These are phyloP conservation scores for Anthopleura xanthogrammica DNA, from an alignment of 92 coral and sea anemone genomes.

Conservation along the genomic window DNA sequence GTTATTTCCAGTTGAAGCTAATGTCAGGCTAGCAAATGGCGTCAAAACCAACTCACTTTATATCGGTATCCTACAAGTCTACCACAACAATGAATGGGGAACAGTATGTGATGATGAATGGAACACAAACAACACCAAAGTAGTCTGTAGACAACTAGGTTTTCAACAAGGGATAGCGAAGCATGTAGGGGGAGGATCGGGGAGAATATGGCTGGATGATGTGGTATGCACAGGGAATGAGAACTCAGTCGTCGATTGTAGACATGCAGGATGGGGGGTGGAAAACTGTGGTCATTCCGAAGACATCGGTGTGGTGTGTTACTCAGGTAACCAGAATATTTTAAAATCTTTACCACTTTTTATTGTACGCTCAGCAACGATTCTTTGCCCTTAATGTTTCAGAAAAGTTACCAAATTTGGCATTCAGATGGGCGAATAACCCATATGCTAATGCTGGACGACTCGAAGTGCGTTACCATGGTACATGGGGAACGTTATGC, in stretches of 20 bases:
- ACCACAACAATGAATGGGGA: too few relatives aligned
- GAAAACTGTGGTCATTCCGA: background rate
- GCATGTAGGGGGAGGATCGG: background rate
- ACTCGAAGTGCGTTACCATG: slow-evolving; percentile 16
- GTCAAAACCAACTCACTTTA: too few relatives aligned
- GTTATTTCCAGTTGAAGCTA: too few relatives aligned
- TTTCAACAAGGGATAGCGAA: too few relatives aligned
- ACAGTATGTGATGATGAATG: background rate
- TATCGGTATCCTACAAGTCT: too few relatives aligned
- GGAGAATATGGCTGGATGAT: background rate
- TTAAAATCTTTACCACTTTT: background rate
- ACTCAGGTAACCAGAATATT: background rate
- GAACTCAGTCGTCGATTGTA: background rate
- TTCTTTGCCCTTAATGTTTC: background rate
- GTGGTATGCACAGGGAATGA: slow-evolving; percentile 7
- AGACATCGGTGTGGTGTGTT: slow-evolving; percentile 13
- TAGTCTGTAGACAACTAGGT: too few relatives aligned
- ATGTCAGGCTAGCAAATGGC: too few relatives aligned
- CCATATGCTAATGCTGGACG: background rate
- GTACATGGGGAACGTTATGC: slow-evolving; percentile 37
- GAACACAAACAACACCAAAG: too few relatives aligned
- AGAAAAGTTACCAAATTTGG: background rate
- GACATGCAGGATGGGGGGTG: background rate
- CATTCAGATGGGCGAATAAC: background rate
- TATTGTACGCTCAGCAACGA: too few relatives aligned